phyloP scores from a whole-genome alignment of 2,888 invertebrate species.

The Tridacna gigas region DNA sequence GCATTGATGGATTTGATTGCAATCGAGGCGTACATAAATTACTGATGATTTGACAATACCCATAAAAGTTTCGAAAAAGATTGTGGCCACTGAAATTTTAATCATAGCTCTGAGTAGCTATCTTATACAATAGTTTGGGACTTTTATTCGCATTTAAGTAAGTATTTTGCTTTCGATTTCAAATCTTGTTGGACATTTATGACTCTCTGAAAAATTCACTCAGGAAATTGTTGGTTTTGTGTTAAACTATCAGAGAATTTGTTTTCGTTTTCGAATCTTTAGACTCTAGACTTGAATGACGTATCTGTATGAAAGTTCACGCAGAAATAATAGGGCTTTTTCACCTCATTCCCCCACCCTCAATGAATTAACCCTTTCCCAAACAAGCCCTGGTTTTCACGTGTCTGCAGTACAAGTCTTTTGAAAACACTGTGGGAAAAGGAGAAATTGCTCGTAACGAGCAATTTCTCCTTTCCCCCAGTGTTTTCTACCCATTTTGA shows the following conservation, averaged over 20 bases:
- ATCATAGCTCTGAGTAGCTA: background rate
- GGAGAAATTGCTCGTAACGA: constrained; percentile 4
- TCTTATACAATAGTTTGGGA: constrained; percentile 24
- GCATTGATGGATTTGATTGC: constrained; percentile 28
- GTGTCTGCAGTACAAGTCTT: background rate
- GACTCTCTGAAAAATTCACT: background rate
- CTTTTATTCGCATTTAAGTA: constrained; percentile 29
- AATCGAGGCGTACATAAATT: constrained; percentile 27
- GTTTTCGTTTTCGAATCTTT: too few relatives aligned
- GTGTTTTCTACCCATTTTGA: background rate
- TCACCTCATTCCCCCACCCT: too few relatives aligned
- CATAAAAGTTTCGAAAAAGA: constrained; percentile 9
- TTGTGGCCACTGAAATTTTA: constrained; percentile 6
- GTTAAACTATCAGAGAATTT: too few relatives aligned
- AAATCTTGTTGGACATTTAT: constrained; percentile 17
- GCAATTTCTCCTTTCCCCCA: background rate
- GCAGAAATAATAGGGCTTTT: too few relatives aligned
- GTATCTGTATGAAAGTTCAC: too few relatives aligned
- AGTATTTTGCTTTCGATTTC: constrained; percentile 30
- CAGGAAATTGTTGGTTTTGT: background rate
- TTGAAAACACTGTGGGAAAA: constrained; percentile 7
- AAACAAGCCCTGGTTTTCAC: too few relatives aligned
- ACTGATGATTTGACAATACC: constrained; percentile 18
- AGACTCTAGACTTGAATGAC: too few relatives aligned
- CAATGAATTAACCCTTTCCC: too few relatives aligned